Conservation (phyloP, 2,888 invertebrate species). For the Leistus spinibarbis region DNA sequence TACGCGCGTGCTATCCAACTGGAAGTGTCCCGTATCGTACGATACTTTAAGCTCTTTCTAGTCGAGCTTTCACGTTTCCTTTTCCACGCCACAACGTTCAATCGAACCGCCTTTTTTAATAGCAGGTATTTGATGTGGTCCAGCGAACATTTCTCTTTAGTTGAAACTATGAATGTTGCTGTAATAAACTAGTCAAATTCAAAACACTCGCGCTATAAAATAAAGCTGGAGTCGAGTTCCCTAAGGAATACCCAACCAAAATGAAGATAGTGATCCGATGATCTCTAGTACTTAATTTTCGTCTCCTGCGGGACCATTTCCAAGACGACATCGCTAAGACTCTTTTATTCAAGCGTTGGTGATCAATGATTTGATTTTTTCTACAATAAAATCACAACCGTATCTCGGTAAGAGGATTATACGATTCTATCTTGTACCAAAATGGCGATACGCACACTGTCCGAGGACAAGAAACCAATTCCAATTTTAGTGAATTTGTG, state of each 20-base stretch:
- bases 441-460: no score
- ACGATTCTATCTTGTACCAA: neutral
- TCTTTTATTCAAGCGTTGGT: neutral
- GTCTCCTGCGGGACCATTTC: neutral
- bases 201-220: no score
- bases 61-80: neutral
- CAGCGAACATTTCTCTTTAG: neutral
- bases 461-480: neutral
- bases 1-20: slow-evolving; percentile 1
- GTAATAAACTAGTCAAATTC: no score
- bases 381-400: neutral
- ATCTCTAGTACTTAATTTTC: neutral
- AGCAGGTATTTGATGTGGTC: neutral
- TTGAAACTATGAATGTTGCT: neutral
- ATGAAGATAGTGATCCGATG: neutral
- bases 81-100: neutral
- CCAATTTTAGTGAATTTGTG: neutral
- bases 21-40: neutral
- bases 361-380: neutral
- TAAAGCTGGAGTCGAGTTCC: neutral
- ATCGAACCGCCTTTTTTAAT: slow-evolving; percentile 1
- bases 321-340: neutral
- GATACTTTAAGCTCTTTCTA: neutral
- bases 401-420: neutral
- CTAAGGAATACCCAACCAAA: neutral